Evolutionary conservation across 2,888 invertebrate genomes (phyloP).

Genomic region (Synanthedon vespiformis): DNA sequence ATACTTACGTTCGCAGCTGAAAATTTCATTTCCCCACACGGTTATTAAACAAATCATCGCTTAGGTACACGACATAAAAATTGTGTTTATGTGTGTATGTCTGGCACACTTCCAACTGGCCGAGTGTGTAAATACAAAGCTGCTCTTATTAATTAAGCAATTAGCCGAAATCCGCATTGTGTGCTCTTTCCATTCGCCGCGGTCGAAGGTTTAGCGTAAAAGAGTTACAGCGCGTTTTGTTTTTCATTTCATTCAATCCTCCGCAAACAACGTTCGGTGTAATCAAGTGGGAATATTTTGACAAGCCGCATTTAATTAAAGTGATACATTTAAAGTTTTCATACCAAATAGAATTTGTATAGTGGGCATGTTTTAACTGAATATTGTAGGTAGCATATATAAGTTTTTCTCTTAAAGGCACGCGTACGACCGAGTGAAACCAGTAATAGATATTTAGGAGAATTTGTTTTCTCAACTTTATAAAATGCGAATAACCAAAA

Average conservation of each 20-base stretch:
- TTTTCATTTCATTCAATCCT: constrained; percentile 29
- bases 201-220: constrained; percentile 30
- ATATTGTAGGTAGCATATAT: too few species aligned
- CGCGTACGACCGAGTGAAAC: too few species aligned
- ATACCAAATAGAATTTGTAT: neutral
- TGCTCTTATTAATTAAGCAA: constrained; percentile 64
- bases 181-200: constrained; percentile 52
- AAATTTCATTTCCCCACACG: constrained; percentile 2
- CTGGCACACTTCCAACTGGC: constrained; percentile 49
- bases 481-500: too few species aligned
- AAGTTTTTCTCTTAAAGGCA: too few species aligned
- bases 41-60: constrained; percentile 3
- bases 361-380: neutral
- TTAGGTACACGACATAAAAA: neutral
- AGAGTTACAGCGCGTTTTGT: constrained; percentile 33
- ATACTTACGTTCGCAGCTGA: constrained; percentile 4
- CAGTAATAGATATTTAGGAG: too few species aligned
- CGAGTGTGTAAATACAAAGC: constrained; percentile 40
- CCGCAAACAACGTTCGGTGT: constrained; percentile 25
- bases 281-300: constrained; percentile 18
- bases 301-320: neutral
- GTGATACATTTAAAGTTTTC: neutral
- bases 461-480: too few species aligned
- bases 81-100: constrained; percentile 4
- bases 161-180: constrained; percentile 51